Conservation (phyloP, 2,797 vertebrate species). For the Acrossocheilus wenchowensis region DNA sequence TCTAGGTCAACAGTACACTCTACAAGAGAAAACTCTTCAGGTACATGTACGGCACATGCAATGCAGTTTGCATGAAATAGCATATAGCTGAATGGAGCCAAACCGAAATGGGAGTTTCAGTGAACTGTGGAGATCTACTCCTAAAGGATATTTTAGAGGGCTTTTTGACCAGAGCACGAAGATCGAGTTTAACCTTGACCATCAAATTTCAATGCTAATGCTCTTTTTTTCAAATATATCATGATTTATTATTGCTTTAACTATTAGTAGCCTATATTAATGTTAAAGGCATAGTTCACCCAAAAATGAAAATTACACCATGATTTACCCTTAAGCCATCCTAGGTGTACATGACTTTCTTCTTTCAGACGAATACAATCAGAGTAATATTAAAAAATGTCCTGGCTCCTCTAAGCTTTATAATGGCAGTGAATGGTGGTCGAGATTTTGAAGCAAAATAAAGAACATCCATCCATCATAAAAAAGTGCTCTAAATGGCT, state of each 20-base stretch:
- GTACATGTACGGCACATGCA: not conserved
- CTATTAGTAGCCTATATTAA: not conserved
- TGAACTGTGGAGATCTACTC: not conserved
- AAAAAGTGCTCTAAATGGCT: not conserved
- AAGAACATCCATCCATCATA: not conserved
- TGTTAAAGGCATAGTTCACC: not conserved
- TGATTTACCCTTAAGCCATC: not conserved
- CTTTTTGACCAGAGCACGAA: not conserved
- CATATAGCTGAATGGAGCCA: not conserved
- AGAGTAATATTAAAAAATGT: too few relatives aligned
- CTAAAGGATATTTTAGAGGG: not conserved
- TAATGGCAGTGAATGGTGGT: not conserved
- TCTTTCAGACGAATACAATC: not conserved
- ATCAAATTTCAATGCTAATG: not conserved
- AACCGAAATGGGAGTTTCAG: not conserved
- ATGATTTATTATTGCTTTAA: not conserved
- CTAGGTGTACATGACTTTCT: not conserved
- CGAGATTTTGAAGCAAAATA: not conserved
- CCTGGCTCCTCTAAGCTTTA: not conserved
- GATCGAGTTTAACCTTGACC: not conserved
- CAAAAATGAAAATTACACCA: not conserved
- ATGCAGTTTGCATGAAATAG: not conserved
- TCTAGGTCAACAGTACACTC: constrained; percentile 24
- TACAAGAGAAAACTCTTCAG: constrained; percentile 7
- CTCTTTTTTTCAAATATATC: not conserved